Conservation (phyloP, 2,888 invertebrate genomes). For the Drosophila algonquin region DNA sequence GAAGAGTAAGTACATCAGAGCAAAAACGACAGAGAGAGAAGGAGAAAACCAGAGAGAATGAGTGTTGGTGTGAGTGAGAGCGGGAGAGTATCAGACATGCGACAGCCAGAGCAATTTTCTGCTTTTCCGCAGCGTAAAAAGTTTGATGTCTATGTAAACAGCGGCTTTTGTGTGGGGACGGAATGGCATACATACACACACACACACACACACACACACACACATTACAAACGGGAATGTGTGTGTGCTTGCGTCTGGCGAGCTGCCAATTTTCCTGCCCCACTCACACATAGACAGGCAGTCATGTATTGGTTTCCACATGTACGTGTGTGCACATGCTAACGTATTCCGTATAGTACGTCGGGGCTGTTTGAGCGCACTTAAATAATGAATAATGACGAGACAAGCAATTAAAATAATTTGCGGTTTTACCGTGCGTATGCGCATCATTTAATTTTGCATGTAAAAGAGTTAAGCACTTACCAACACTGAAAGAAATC, state of each 20-base stretch:
- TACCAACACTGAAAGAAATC: constrained; percentile 66
- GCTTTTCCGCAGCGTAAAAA: constrained; percentile 65
- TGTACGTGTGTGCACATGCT: constrained; percentile 36
- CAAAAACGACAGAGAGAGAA: constrained; percentile 15
- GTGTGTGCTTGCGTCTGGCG: constrained; percentile 54
- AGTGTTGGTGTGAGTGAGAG: not conserved
- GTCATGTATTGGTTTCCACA: constrained; percentile 9
- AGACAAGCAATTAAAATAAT: constrained; percentile 83
- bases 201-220: too few species aligned
- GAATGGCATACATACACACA: not conserved
- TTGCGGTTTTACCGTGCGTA: constrained; percentile 82
- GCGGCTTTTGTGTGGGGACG: constrained; percentile 66
- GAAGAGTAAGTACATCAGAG: constrained; percentile 38
- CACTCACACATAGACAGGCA: constrained; percentile 33
- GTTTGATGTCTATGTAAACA: constrained; percentile 79
- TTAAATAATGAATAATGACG: constrained; percentile 83
- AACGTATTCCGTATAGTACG: constrained; percentile 45
- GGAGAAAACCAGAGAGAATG: not conserved
- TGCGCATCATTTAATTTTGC: constrained; percentile 82
- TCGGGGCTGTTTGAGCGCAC: constrained; percentile 69
- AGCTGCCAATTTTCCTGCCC: constrained; percentile 50
- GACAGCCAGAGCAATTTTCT: constrained; percentile 63
- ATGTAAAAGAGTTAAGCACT: constrained; percentile 79
- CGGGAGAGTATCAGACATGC: constrained; percentile 38
- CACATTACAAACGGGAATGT: not conserved